A percentile compares a stretch with the other conserved stretches of the same genome.
Conservation (phyloP, 2,113 vertebrate genomes). For the Macrotus californicus region DNA sequence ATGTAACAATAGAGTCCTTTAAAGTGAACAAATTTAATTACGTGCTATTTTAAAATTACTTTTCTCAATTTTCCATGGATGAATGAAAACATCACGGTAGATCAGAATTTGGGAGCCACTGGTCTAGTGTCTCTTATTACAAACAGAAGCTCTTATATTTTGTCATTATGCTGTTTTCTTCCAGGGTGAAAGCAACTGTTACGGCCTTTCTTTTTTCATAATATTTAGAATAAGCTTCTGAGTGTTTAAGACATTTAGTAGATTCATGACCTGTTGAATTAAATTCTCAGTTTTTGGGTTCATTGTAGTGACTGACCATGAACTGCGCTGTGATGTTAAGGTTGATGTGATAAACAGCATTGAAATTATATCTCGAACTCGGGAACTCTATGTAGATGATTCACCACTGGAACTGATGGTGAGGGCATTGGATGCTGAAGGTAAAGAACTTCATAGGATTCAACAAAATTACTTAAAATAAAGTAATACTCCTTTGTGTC, state of each 20-base stretch:
- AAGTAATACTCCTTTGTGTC: background rate
- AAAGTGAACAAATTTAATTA: background rate
- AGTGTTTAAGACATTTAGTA: background rate
- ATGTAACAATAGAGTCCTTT: background rate
- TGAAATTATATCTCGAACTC: conserved; percentile 75
- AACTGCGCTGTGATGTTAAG: conserved; percentile 76
- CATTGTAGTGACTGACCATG: conserved; percentile 73
- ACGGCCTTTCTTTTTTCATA: background rate
- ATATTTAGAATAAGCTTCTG: background rate
- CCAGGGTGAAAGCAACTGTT: background rate
- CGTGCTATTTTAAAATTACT: background rate
- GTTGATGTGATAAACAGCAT: conserved; percentile 72
- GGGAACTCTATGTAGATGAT: conserved; percentile 77
- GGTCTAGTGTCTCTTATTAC: background rate
- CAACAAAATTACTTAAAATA: background rate
- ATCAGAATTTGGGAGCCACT: background rate
- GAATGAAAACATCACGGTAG: background rate
- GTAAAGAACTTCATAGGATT: conserved; percentile 50
- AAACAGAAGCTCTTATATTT: background rate
- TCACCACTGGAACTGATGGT: conserved; percentile 76
- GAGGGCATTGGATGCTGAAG: conserved; percentile 76
- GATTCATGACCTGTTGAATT: background rate
- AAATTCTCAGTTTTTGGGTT: conserved; percentile 28
- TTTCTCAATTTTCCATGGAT: background rate
- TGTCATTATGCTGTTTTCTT: conserved; percentile 26